phyloP scores from a whole-genome alignment of 2,888 invertebrate genomes.

The Chymomyza fuscimana region DNA sequence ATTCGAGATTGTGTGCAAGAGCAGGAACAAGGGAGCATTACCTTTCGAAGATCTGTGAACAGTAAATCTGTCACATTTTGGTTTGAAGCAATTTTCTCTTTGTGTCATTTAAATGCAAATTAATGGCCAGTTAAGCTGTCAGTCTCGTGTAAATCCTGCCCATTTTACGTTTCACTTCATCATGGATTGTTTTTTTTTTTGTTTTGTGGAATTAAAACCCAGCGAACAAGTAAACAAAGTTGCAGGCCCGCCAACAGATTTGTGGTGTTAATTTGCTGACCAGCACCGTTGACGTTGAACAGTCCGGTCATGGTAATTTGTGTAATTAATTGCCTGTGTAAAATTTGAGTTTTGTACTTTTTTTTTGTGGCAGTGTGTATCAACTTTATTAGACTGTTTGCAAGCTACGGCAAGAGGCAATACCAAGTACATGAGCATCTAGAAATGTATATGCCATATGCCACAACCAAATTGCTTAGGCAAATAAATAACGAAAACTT shows the following conservation, averaged over 20 bases:
- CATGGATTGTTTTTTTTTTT: constrained; percentile 23
- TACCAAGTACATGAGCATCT: background rate
- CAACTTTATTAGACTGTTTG: constrained; percentile 12
- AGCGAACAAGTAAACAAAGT: constrained; percentile 3
- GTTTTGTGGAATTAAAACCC: constrained; percentile 26
- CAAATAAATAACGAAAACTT: too few species aligned
- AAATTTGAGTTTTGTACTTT: constrained; percentile 61
- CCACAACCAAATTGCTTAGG: too few species aligned
- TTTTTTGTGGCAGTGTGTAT: constrained; percentile 45
- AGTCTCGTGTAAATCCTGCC: constrained; percentile 27
- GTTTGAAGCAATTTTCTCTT: constrained; percentile 5
- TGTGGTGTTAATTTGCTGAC: constrained; percentile 74
- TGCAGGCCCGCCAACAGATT: constrained; percentile 38
- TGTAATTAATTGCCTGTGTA: constrained; percentile 73
- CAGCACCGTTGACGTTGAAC: constrained; percentile 34
- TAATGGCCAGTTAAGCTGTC: constrained; percentile 75
- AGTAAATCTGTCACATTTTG: constrained; percentile 54
- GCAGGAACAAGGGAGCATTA: background rate
- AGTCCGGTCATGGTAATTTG: constrained; percentile 38
- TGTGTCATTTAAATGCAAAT: constrained; percentile 66
- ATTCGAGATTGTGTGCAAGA: constrained; percentile 11
- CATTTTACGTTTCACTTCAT: constrained; percentile 33
- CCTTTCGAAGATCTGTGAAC: constrained; percentile 41
- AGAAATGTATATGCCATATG: background rate
- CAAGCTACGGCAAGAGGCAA: background rate